Evolutionary conservation across 2,888 invertebrate genomes (phyloP).

Genomic region (Brachypalpus laphriformis): DNA sequence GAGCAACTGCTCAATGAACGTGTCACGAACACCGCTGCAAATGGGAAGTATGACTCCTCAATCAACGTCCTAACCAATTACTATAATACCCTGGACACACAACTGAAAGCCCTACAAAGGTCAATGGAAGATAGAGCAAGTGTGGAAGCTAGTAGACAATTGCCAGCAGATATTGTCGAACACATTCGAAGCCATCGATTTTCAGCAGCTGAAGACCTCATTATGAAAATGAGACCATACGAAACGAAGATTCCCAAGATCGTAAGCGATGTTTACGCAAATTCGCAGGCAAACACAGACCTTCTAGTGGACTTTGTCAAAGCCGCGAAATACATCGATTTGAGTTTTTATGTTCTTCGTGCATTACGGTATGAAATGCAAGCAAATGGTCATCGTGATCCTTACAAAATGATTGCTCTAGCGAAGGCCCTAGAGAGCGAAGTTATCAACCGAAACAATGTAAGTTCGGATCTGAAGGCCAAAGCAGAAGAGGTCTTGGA

Average conservation of each 20-base stretch:
- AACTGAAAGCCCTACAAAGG: not conserved
- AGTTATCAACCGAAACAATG: not conserved
- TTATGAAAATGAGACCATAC: not conserved
- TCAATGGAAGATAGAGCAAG: not conserved
- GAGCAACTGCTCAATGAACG: not conserved
- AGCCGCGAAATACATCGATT: not conserved
- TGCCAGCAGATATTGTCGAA: not conserved
- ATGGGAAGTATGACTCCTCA: not conserved
- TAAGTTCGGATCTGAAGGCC: not conserved
- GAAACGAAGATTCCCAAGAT: not conserved
- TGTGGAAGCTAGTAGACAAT: not conserved
- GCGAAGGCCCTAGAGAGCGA: not conserved
- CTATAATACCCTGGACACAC: not conserved
- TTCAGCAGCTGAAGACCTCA: not conserved
- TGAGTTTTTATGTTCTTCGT: not conserved
- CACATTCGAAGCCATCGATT: constrained; percentile 10
- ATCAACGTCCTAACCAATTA: not conserved
- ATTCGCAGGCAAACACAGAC: not conserved
- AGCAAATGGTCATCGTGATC: constrained; percentile 17
- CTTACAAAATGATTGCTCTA: constrained; percentile 14
- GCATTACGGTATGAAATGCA: constrained; percentile 30
- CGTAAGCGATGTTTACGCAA: constrained; percentile 10
- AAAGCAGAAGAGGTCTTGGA: not conserved
- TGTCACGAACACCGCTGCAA: not conserved
- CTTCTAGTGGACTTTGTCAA: constrained; percentile 12